Evolutionary conservation across 1,140 invertebrate genomes (phyloP), one percentile per base, ranked within the genome.

Genomic region (Caenorhabditis remanei): DNA sequence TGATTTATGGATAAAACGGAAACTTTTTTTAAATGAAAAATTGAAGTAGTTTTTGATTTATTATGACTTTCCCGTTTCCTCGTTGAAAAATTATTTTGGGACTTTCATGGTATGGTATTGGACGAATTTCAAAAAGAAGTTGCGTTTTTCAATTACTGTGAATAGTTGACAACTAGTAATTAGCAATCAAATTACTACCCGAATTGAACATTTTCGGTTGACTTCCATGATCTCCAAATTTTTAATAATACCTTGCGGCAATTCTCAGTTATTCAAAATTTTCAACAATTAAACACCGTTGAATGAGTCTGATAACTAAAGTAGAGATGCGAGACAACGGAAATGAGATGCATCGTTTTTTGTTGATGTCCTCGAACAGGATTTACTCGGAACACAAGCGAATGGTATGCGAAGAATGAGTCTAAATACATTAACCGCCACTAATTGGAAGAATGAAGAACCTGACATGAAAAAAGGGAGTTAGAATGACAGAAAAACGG

Each of bases 371-470:
- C n/a, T 79, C 46, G 46, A 50, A 79, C 71, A 79, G 46, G 71
- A 79, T 79, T 79, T 79, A 79, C 71, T 79, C 71, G 71, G 71
- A 79, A 79, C 71, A 79, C 13, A 71, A 4, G 19, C 46, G 71
- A 24, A 79, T 79, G 71, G 71, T 79, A 79, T 79, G 71, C 71
- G n/a, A 79, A 14, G 71, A 79, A 79, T 79, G 71, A 79, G 71
- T 79, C 71, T 79, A 79, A 79, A 79, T 79, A 79, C 71, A 79
- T 79, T 79, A 79, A 79, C 71, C 71, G 53, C 46, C 71, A 79
- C 71, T 79, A 79, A 79, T 79, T 79, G 46, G 46, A 79, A 79
- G 71, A 50, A 48, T 79, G 71, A 50, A 79, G 46, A 79, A 79
- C 71, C 46, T 79, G 71, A 79, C 71, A 79, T 48, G 71, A 79